A percentile compares a stretch with the other conserved stretches of the same genome.
These are phyloP conservation scores for Penaeus vannamei DNA, from an alignment of 1,140 invertebrate species.

Conservation along the genomic window DNA sequence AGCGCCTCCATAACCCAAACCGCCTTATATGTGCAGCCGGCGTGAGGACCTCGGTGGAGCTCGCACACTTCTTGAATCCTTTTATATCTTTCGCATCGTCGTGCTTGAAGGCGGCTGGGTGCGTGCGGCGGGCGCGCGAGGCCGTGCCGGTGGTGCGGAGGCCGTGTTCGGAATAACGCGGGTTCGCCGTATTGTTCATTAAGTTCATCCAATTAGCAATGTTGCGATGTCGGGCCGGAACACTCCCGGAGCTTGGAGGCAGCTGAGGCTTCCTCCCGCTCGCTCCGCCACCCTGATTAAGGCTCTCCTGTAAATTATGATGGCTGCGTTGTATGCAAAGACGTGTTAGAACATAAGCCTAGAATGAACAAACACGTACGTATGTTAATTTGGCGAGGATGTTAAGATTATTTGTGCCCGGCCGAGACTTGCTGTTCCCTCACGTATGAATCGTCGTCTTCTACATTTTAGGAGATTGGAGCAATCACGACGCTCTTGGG, in stretches of 20 bases:
- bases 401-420: too few species aligned
- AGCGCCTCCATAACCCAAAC: neutral
- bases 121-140: neutral
- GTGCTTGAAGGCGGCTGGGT: neutral
- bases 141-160: neutral
- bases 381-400: neutral
- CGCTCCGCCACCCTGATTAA: slow-evolving; percentile 48
- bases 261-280: slow-evolving; percentile 40
- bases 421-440: too few species aligned
- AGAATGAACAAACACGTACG: slow-evolving; percentile 31
- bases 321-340: slow-evolving; percentile 50
- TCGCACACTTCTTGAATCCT: too few species aligned
- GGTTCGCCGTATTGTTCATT: slow-evolving; percentile 57
- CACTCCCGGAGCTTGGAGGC: slow-evolving; percentile 21
- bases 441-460: too few species aligned
- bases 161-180: slow-evolving; percentile 43
- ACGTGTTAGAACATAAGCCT: slow-evolving; percentile 23
- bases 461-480: too few species aligned
- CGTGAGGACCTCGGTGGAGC: too few species aligned
- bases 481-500: too few species aligned
- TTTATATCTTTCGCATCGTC: too few species aligned
- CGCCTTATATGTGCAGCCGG: too few species aligned
- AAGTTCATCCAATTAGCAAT: slow-evolving; percentile 64
- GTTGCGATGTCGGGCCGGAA: slow-evolving; percentile 46
- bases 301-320: slow-evolving; percentile 56